Evolutionary conservation across 2,888 invertebrate genomes (phyloP), one percentile per base, ranked within the genome.

Genomic region (Beris chalybata): DNA sequence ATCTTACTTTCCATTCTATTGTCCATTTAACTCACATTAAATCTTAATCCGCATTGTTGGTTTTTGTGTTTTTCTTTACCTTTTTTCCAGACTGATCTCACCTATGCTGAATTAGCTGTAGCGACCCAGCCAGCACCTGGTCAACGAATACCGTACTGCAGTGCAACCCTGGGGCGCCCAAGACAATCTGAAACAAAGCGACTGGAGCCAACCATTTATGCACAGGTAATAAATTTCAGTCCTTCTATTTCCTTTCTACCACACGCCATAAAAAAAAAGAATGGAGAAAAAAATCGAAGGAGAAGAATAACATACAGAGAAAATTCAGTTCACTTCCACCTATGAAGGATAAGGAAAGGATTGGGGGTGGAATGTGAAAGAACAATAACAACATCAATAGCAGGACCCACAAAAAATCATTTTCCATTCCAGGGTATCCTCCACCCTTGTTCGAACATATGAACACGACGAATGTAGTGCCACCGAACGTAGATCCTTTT

Each of bases 181-280:
- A 73, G 81, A 71, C 79, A 78, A 73, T 69, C 77, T 70, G 80
- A 81, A 64, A 70, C 77, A 68, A 80, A 80, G 72, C 78, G 79
- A 30, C 76, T 77, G 66, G 81, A 81, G 71, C 80, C 81, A 66
- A 80, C 80, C 69, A 81, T 81, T 72, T 81, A 80, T 72, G 80
- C 81, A 69, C 81, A 81, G 79, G 81, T 81, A 81, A 79, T 75
- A 75, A 75, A 78, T 73, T 77, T 77, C 74, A 75, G 75, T 73
- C n/a, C 53, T 53, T 53, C 29, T 22, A 38, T 38, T 7, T 38
- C 38, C 38, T 38, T 38, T 38, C 38, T 38, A 38, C 38, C 38
- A 38, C 38, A 38, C 9, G 1, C 38, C 38, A 38, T 38, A 7
- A 38, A 38, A 38, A 38, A 3, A 38, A 38, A 4, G 38, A 38